Evolutionary conservation across 1,140 invertebrate genomes (phyloP), one percentile per base, ranked within the genome.

Genomic region (Drosophila navojoa): DNA sequence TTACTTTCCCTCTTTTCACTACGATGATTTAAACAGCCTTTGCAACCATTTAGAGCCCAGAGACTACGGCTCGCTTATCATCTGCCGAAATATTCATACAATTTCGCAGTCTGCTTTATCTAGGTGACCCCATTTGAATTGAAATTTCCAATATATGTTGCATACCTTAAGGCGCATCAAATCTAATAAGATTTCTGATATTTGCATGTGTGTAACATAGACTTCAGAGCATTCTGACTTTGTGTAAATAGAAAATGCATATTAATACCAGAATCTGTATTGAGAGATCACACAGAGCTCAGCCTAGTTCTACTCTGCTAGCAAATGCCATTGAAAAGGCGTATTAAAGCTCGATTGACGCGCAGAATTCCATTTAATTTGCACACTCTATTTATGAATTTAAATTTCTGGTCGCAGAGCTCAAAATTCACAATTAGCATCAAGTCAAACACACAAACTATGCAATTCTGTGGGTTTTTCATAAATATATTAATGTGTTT

Each of bases 101-200:
- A 42, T 27, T 27, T 27, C 5, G 27, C 27, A 27, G 27, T 27
- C 27, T 27, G 3, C 4, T 5, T 4, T 5, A n/a, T n/a, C n/a
- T n/a, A n/a, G n/a, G n/a, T n/a, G n/a, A n/a, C n/a, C n/a, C n/a
- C n/a, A n/a, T n/a, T n/a, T n/a, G n/a, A n/a, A n/a, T n/a, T n/a
- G 11, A 25, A 49, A 25, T 49, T 49, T 49, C 42, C 38, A 58
- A 22, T 53, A 35, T 29, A 22, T 55, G 22, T 25, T 61, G 67
- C 71, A 63, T 63, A 70, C 59, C 58, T 74, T 58, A 19, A 25
- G 64, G 52, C 60, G 42, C 55, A 22, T 6, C 10, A 5, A 29
- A 35, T 38, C 15, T 19, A 52, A 42, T 63, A 15, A 11, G 22
- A 29, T 49, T 13, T 16, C 13, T 16, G 42, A 15, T 9, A 38